These are phyloP conservation scores for Orius laevigatus DNA, from an alignment of 1,140 invertebrate genomes.

Conservation along the genomic window DNA sequence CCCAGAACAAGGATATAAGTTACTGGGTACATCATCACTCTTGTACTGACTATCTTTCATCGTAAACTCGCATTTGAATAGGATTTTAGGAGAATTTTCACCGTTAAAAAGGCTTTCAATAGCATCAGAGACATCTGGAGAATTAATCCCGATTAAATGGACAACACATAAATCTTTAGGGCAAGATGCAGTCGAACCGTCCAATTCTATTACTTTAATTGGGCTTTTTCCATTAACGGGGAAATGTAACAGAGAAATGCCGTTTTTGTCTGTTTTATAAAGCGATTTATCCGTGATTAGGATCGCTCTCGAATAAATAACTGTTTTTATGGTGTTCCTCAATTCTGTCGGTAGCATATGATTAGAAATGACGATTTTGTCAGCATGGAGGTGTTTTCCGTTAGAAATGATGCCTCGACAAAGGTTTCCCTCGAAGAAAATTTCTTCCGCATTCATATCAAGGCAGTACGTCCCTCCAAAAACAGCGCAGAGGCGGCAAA, in stretches of 20 bases:
- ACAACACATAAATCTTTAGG: slow-evolving; percentile 63
- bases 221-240: slow-evolving; percentile 40
- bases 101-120: too few species aligned
- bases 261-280: slow-evolving; percentile 45
- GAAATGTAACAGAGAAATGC: slow-evolving; percentile 60
- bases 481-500: slow-evolving; percentile 86
- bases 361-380: slow-evolving; percentile 41
- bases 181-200: slow-evolving; percentile 65
- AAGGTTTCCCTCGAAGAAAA: slow-evolving; percentile 27
- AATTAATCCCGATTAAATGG: not conserved
- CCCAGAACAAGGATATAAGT: slow-evolving; percentile 53
- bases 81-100: too few species aligned
- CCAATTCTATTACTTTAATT: slow-evolving; percentile 68
- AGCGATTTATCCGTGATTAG: slow-evolving; percentile 49
- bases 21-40: slow-evolving; percentile 31
- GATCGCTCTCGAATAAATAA: slow-evolving; percentile 56
- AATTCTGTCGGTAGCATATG: slow-evolving; percentile 23
- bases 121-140: too few species aligned
- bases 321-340: slow-evolving; percentile 17
- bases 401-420: slow-evolving; percentile 35
- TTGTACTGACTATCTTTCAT: too few species aligned
- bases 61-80: too few species aligned
- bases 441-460: slow-evolving; percentile 51
- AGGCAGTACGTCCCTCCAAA: slow-evolving; percentile 91
- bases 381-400: slow-evolving; percentile 39